Evolutionary conservation across 2,888 invertebrate species (phyloP).

Genomic region (Uropetala carovei): DNA sequence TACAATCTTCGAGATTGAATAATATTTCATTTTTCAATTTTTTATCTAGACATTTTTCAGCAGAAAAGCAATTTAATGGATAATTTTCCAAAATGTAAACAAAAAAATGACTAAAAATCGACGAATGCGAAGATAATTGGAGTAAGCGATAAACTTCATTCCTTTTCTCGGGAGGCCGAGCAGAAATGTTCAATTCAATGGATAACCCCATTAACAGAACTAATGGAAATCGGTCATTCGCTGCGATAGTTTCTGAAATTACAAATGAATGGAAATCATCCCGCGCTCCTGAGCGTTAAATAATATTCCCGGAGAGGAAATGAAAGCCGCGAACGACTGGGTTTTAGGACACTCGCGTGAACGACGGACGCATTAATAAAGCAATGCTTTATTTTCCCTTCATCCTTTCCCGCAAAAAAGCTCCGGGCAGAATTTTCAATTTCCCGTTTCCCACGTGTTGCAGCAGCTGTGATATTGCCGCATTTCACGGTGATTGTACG

Average conservation of each 20-base stretch:
- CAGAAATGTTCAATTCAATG: no score
- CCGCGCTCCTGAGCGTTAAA: not conserved
- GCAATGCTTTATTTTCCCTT: not conserved
- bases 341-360: not conserved
- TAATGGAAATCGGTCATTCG: not conserved
- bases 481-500: slow-evolving; percentile 44
- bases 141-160: no score
- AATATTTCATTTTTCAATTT: no score
- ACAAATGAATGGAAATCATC: not conserved
- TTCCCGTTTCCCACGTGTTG: slow-evolving; percentile 45
- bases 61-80: no score
- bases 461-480: slow-evolving; percentile 46
- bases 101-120: no score
- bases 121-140: no score
- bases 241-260: not conserved
- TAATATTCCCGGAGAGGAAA: not conserved
- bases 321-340: slow-evolving; percentile 5
- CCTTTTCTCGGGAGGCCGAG: no score
- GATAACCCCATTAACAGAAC: no score
- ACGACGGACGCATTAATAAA: slow-evolving; percentile 18
- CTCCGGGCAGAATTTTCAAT: slow-evolving; percentile 51
- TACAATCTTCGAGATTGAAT: no score
- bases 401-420: not conserved
- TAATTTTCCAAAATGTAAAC: no score
- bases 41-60: no score